Evolutionary conservation across 2,888 invertebrate genomes (phyloP), one percentile per base, ranked within the genome.

Genomic region (Dexiosoma caninum): DNA sequence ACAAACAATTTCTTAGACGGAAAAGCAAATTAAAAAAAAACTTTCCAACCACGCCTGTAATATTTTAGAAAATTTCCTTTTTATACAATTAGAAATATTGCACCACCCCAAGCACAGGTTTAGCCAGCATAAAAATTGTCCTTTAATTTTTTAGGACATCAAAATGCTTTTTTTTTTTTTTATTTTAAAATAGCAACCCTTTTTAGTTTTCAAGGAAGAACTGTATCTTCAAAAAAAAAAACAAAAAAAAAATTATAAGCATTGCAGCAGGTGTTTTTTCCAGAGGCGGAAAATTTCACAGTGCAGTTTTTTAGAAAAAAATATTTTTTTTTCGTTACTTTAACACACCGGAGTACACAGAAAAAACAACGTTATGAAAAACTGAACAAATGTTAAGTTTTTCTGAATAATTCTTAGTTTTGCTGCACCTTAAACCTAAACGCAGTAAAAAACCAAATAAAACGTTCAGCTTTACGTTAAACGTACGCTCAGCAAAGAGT

Each of bases 31-130:
- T 5, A 64, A 74, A 69, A 14, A 2, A 16, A 2, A 74, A 2
- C 40, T 37, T 21, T 42, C 21, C 16, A 77, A 62, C 57, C 75
- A 78, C 82, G 78, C 82, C 81, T 69, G 59, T 23, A 49, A 46
- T 21, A 64, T 64, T 27, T 64, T 32, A 19, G 16, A 7, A 21
- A 16, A 55, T 51, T 53, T n/a, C n/a, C n/a, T n/a, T 72, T 81
- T 75, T 78, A 60, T 66, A 46, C 42, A 76, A 82, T 60, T 64
- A 59, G 19, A 59, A 37, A 77, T 64, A 77, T 46, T 69, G 53
- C 27, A 49, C 57, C 53, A 19, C 40, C 40, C 57, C 49, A 16
- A 10, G 2, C 14, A 30, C 30, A 46, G 53, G 21, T 8, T n/a
- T 12, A 59, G n/a, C 16, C 27, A 27, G 66, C 66, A 42, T 53